phyloP scores from a whole-genome alignment of 1,140 invertebrate species.

The Littorina saxatilis region DNA sequence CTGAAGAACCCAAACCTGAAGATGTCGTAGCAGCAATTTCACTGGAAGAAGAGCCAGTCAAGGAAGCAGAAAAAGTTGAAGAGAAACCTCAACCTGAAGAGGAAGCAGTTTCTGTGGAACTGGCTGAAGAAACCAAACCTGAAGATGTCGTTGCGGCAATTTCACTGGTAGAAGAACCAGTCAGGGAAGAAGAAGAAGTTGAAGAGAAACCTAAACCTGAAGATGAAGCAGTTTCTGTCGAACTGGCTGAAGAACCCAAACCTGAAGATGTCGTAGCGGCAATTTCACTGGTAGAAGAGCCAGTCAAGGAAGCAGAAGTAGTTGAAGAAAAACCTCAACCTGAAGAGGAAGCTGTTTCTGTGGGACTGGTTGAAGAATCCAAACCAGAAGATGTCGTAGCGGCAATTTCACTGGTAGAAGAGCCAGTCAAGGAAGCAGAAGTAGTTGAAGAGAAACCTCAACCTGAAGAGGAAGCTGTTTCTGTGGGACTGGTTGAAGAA shows the following conservation, averaged over 20 bases:
- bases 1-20: no score
- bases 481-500: constrained; percentile 32
- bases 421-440: constrained; percentile 39
- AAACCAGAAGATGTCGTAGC: constrained; percentile 41
- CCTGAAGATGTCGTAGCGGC: constrained; percentile 41
- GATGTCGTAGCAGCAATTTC: no score
- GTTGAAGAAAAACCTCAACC: constrained; percentile 15
- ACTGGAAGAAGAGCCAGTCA: no score
- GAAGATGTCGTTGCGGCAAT: constrained; percentile 41
- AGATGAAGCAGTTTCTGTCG: constrained; percentile 20
- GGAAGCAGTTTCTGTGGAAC: no score
- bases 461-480: constrained; percentile 44
- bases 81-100: no score
- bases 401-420: constrained; percentile 18
- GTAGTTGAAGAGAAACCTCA: constrained; percentile 42
- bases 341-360: constrained; percentile 45
- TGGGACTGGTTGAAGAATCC: constrained; percentile 9
- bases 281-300: constrained; percentile 20
- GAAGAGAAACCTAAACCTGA: not conserved
- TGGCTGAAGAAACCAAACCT: constrained; percentile 27
- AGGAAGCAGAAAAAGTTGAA: no score
- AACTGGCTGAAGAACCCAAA: constrained; percentile 39
- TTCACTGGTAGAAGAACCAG: constrained; percentile 20
- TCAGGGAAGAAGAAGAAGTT: not conserved
- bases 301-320: constrained; percentile 25